Evolutionary conservation across 2,797 vertebrate genomes (phyloP), one percentile per base, ranked within the genome.

Genomic region (Luscinia luscinia): DNA sequence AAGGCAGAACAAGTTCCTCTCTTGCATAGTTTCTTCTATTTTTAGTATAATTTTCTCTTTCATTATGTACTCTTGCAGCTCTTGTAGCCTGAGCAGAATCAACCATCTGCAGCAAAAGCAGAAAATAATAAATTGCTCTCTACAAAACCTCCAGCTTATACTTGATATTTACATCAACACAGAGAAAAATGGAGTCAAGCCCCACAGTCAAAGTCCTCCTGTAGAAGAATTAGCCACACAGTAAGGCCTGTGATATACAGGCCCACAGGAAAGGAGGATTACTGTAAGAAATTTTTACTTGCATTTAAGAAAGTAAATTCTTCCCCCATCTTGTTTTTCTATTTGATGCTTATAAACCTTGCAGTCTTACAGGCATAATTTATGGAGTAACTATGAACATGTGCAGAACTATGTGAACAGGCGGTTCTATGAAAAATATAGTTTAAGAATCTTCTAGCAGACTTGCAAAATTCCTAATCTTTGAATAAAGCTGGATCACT

Each of bases 21-120:
- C 52, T 67, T 55, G 62, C n/a, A 62, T 4, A 59, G 45, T 54
- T 69, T 69, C 74, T 84, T 87, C 73, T 22, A 74, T 72, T 95
- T 93, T 86, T 57, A 93, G 87, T 22, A 55, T 19, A 32, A 75
- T 77, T 95, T 87, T 75, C 51, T 58, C 41, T 83, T 95, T 75
- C 49, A 63, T 63, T 67, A 41, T 30, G 15, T 83, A 54, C 28
- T 92, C 91, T 30, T 67, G 38, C 28, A 79, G 63, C 28, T 93
- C 69, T 61, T 89, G 67, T 64, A 59, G 67, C 80, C 51, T 49
- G 70, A 61, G 64, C 45, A 87, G 78, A 89, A 84, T 74, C 54
- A 83, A 51, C 46, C 54, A 93, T 62, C 61, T 94, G 87, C 77
- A 91, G 64, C 38, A 43, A 40, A 62, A 90, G 26, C 49, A 89